Base-by-base conservation (phyloP, 2,797 vertebrate species). In the Schizopygopsis pylzovi region DNA sequence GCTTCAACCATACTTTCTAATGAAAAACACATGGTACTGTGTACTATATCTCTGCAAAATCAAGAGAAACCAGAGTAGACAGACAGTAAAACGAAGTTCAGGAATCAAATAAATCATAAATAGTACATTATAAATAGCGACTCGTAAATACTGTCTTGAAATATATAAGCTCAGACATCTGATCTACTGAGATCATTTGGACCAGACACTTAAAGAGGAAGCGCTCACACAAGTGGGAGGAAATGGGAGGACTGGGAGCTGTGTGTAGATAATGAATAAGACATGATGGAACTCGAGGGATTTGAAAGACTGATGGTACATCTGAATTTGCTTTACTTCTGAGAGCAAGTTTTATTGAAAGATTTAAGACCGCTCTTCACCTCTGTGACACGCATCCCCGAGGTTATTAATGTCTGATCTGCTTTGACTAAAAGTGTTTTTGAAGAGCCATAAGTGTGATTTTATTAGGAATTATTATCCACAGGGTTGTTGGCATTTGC, bases 211-310 rank as follows among this genome's bases (percentile, higher is more conserved):
- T 43, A 18, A 52, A 49, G 47, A 84, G 45, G 65, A 56, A 70
- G 43, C 15, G 11, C 78, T 70, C 56, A 71, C 37, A 81, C 52
- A 37, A 68, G 79, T 82, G 75, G 59, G 72, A 86, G 84, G 47
- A 86, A 83, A 75, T 72, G 43, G 47, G 65, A 59, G 68, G 15
- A 80, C 20, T 83, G 81, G 75, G 67, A 88, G 25, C 45, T 15
- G n/a, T 76, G 52, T 75, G 49, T 68, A 81, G 77, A 83, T 70
- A 59, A 86, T 83, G 70, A 82, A 85, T 79, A 75, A 85, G 71
- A 79, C 56, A 85, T 79, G 39, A 71, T 25, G 67, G 65, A 68
- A 3, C 52, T 54, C 22, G 10, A 43, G 65, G 72, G 75, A 59
- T 43, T 68, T 78, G 16, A 78, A 54, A 39, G 33, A 67, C 15